phyloP scores from a whole-genome alignment of 2,113 vertebrate genomes.

The Phycodurus eques region DNA sequence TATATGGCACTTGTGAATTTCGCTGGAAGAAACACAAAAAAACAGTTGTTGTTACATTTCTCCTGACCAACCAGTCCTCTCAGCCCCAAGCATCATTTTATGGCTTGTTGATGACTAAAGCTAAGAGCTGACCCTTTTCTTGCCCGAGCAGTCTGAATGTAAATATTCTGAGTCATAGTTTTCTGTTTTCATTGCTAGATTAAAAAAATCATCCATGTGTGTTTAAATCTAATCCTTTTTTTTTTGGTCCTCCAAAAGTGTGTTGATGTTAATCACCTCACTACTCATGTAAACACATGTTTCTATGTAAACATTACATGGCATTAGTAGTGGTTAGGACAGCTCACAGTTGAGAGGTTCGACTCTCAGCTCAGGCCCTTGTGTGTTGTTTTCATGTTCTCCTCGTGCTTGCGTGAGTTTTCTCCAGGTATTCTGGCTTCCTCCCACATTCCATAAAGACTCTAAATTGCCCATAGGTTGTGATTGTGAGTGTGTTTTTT shows the following conservation, averaged over 20 bases:
- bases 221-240: neutral
- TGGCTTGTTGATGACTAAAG: constrained; percentile 8
- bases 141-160: constrained; percentile 1
- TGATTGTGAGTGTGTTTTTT: too few relatives aligned
- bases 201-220: neutral
- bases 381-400: too few relatives aligned
- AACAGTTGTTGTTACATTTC: constrained; percentile 7
- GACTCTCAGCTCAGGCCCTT: too few relatives aligned
- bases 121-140: constrained; percentile 2
- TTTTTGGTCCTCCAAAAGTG: neutral
- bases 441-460: too few relatives aligned
- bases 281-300: too few relatives aligned
- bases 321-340: neutral
- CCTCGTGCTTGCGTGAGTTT: too few relatives aligned
- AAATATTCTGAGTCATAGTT: constrained; percentile 4
- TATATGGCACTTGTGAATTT: constrained; percentile 1
- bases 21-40: constrained; percentile 18
- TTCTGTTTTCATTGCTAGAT: neutral
- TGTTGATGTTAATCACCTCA: too few relatives aligned
- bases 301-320: neutral
- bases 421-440: too few relatives aligned
- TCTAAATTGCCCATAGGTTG: too few relatives aligned
- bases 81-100: constrained; percentile 8
- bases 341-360: neutral
- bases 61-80: constrained; percentile 18